phyloP scores from a whole-genome alignment of 2,888 invertebrate genomes.

The Thereva nobilitata region DNA sequence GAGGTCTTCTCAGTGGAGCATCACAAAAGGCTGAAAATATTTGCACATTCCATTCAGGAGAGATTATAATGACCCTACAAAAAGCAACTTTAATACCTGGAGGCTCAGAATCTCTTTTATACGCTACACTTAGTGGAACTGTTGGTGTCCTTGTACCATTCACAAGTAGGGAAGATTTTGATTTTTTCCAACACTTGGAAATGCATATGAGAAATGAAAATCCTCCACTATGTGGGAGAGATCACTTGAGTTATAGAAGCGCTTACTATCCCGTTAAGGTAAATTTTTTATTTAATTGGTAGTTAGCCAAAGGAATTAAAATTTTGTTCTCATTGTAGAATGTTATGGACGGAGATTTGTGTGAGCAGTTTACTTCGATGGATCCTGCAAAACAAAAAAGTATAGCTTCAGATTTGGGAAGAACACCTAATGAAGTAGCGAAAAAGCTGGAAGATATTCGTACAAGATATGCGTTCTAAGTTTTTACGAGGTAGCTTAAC shows the following conservation, averaged over 20 bases:
- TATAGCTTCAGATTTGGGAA: conserved; percentile 91
- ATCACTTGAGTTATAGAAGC: conserved; percentile 95
- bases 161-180: conserved; percentile 95
- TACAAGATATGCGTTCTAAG: conserved; percentile 97
- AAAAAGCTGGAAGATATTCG: conserved; percentile 98
- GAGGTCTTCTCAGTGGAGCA: conserved; percentile 91
- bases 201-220: conserved; percentile 99
- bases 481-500: not conserved
- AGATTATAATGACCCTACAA: conserved; percentile 93
- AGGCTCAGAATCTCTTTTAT: conserved; percentile 94
- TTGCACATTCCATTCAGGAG: conserved; percentile 93
- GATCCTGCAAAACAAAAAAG: conserved; percentile 93
- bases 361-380: conserved; percentile 97
- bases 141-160: conserved; percentile 94
- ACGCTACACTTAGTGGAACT: conserved; percentile 92
- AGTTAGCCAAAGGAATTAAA: not conserved
- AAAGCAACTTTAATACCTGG: conserved; percentile 96
- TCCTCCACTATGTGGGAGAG: conserved; percentile 93
- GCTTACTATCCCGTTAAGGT: conserved; percentile 97
- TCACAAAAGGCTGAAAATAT: conserved; percentile 96
- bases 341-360: conserved; percentile 97
- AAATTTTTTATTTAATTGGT: conserved; percentile 3
- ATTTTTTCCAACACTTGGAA: conserved; percentile 98
- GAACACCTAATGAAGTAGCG: conserved; percentile 94
- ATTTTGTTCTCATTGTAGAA: conserved; percentile 65